phyloP scores from a whole-genome alignment of 2,888 invertebrate species.

The Acronicta leporina region DNA sequence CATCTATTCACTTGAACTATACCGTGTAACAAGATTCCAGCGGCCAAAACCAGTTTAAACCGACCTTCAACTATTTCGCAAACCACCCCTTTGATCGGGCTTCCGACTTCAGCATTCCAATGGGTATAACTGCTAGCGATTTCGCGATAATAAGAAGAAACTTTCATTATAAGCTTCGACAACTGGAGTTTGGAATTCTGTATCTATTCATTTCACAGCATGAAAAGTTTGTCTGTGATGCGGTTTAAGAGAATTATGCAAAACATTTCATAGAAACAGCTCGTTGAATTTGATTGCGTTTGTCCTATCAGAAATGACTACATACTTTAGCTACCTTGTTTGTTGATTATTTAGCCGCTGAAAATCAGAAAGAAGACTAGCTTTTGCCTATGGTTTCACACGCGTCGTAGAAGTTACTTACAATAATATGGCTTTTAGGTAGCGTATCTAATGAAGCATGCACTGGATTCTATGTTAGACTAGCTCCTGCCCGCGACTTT shows the following conservation, averaged over 20 bases:
- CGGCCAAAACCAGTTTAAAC: conserved; percentile 64
- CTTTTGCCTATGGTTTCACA: too few species aligned
- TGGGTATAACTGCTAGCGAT: conserved; percentile 63
- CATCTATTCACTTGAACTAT: conserved; percentile 59
- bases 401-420: too few species aligned
- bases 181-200: conserved; percentile 49
- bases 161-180: conserved; percentile 50
- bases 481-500: too few species aligned
- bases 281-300: neutral
- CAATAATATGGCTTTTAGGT: too few species aligned
- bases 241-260: conserved; percentile 11
- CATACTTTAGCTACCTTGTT: too few species aligned
- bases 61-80: conserved; percentile 76
- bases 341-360: too few species aligned
- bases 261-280: neutral
- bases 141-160: conserved; percentile 50
- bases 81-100: conserved; percentile 77
- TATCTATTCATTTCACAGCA: conserved; percentile 18
- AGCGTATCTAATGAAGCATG: too few species aligned
- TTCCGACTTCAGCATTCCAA: conserved; percentile 76
- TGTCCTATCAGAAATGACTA: too few species aligned
- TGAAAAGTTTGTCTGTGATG: conserved; percentile 25
- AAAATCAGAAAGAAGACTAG: too few species aligned
- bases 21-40: conserved; percentile 60
- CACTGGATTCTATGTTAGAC: too few species aligned